Base-by-base conservation (phyloP, 2,797 vertebrate species). In the Neosalanx taihuensis region DNA sequence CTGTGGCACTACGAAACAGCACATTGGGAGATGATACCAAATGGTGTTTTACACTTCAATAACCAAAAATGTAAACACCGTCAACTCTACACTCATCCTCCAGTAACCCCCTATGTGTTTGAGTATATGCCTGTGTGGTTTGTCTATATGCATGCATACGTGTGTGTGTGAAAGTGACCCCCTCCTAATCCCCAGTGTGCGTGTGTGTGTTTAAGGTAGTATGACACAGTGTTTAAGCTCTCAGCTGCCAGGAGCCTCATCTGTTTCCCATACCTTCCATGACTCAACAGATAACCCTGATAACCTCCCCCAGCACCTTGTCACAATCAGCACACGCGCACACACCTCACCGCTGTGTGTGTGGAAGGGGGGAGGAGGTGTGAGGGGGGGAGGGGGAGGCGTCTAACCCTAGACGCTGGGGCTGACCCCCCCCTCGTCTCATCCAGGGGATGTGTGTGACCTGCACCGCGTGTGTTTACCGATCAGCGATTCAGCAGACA, bases 131-230 rank as follows among this genome's bases (percentile, higher is more conserved):
- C 13, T 68, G 66, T 56, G 26, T 17, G 30, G 17, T 57, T 17
- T 68, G 66, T 56, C 15, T 17, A 18, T 41, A 41, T 41, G 37
- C 37, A 41, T 41, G 10, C 37, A 17, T 12, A 18, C 18, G 65
- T 67, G 64, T 67, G 66, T 56, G 51, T n/a, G 5, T 68, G 20
- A 67, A 65, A 69, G 64, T 69, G 75, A 85, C 84, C 85, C 69
- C 73, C 74, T 83, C 84, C 79, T 91, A 90, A 91, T 88, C 89
- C 89, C 84, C 71, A 70, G 80, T 76, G 72, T 69, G 30, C 33
- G 26, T 30, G 30, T 18, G 30, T 62, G 30, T 64, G 63, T 64
- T 7, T 64, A 35, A 37, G 63, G 37, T 7, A 20, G 60, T 13
- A 49, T 20, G 68, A 67, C 68, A 70, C 74, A 74, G 72, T 80